These are phyloP conservation scores for Dallia pectoralis DNA, from an alignment of 2,797 vertebrate genomes.

Conservation along the genomic window DNA sequence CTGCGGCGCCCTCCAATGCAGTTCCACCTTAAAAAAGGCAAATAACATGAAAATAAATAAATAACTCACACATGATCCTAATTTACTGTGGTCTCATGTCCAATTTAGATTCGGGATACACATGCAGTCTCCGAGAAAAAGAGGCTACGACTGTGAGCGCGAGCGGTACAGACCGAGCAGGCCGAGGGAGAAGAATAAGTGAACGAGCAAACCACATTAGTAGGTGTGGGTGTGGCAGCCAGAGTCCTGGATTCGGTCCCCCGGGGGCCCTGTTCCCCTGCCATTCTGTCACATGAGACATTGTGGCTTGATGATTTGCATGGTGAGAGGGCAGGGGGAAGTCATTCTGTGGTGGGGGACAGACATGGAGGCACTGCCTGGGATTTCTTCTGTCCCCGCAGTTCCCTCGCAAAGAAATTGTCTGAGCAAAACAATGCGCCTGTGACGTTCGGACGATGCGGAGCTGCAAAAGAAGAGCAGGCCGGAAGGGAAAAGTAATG, in stretches of 20 bases:
- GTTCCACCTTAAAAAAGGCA: background rate
- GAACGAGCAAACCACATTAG: constrained; percentile 50
- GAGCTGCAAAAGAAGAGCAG: constrained; percentile 6
- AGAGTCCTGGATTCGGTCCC: constrained; percentile 19
- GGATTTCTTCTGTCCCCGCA: constrained; percentile 53
- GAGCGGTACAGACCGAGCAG: constrained; percentile 30
- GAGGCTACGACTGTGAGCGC: constrained; percentile 4
- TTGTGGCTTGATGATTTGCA: constrained; percentile 32
- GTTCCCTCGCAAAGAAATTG: constrained; percentile 33
- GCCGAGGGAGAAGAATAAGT: constrained; percentile 3
- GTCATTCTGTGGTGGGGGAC: constrained; percentile 33
- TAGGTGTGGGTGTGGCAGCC: constrained; percentile 48
- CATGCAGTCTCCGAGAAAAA: constrained; percentile 14
- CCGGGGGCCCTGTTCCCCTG: constrained; percentile 9
- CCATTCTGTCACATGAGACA: constrained; percentile 19
- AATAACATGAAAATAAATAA: constrained; percentile 24
- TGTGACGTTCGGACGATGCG: constrained; percentile 15
- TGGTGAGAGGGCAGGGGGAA: constrained; percentile 24
- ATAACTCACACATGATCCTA: constrained; percentile 29
- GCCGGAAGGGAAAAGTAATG: background rate
- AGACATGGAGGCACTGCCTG: constrained; percentile 55
- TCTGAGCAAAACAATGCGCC: constrained; percentile 43
- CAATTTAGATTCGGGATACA: constrained; percentile 35
- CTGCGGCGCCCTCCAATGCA: background rate
- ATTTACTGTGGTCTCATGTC: constrained; percentile 39